Base-by-base conservation (phyloP, 2,888 invertebrate genomes). In the Elaeidobius kamerunicus region DNA sequence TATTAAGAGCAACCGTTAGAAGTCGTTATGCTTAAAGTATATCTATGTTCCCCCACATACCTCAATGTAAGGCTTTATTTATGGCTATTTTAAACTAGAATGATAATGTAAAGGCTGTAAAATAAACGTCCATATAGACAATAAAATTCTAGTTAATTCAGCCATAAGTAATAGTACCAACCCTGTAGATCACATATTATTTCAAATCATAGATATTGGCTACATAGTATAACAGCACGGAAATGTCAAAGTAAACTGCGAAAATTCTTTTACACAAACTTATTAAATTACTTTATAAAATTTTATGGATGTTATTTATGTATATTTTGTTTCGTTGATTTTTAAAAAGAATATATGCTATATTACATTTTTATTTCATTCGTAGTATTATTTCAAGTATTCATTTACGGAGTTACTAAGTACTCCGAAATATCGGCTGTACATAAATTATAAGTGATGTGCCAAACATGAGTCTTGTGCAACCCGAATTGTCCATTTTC, bases 1-100 rank as follows among this genome's bases (percentile, higher is more conserved):
- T 76, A 86, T 97, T 69, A 91, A 91, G 69, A 59, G 63, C 36
- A 66, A 54, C 52, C 61, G 64, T 55, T 64, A 62, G 30, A 49
- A n/a, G 32, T 34, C 7, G 19, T 7, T 14, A 35, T n/a, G 9
- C 4, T 7, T 17, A 30, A 30, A 30, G 2, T 7, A 9, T 3
- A 6, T 4, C 11, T 3, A 30, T 7, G 11, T 9, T 18, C 35
- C 19, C 12, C 27, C n/a, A 18, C 42, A 16, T 20, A 14, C 43
- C 32, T 23, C 19, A 20, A 11, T 32, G 34, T 35, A 32, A 43
- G 1, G 7, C 35, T 23, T 44, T 16, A 16, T 23, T 44, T 44
- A 34, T 35, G 18, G 35, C 34, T 12, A 20, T 14, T 15, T 44
- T 43, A 32, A 19, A 12, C 5, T 18, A 43, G 19, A 43, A 32